These are phyloP conservation scores for Phymastichus coffea DNA, from an alignment of 1,140 invertebrate species.

Conservation along the genomic window DNA sequence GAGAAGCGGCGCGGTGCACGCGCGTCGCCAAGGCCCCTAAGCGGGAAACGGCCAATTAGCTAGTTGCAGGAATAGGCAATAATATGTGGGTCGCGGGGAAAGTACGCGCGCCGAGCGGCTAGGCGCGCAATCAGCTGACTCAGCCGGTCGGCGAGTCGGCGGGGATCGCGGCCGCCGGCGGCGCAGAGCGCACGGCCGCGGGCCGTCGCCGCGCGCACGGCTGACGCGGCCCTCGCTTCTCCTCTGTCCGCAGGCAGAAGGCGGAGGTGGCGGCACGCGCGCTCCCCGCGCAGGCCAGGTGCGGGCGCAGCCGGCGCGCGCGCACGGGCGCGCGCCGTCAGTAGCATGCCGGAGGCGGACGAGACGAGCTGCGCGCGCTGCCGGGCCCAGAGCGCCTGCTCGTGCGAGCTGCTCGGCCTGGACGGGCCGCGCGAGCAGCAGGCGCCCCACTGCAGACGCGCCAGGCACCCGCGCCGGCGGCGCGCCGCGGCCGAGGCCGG, in stretches of 20 bases:
- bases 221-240: too few relatives aligned
- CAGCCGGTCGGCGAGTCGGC: too few relatives aligned
- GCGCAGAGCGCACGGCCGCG: too few relatives aligned
- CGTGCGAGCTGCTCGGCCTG: not conserved
- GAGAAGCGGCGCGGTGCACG: conserved; percentile 29
- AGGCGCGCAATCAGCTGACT: too few relatives aligned
- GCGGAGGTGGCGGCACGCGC: not conserved
- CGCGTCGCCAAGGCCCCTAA: conserved; percentile 1
- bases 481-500: too few relatives aligned
- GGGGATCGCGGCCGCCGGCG: too few relatives aligned
- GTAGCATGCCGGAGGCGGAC: not conserved
- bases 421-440: not conserved
- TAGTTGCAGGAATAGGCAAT: too few relatives aligned
- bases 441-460: not conserved
- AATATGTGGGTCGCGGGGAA: too few relatives aligned
- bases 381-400: not conserved
- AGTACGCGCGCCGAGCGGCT: not conserved
- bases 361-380: not conserved
- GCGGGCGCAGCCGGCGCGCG: too few relatives aligned
- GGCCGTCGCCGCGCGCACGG: too few relatives aligned
- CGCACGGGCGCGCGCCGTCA: too few relatives aligned
- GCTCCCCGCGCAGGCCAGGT: not conserved
- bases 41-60: conserved; percentile 29
- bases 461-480: not conserved
- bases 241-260: too few relatives aligned